Evolutionary conservation across 2,888 invertebrate species (phyloP), one percentile per base, ranked within the genome.

Genomic region (Leptarthrus brevirostris): DNA sequence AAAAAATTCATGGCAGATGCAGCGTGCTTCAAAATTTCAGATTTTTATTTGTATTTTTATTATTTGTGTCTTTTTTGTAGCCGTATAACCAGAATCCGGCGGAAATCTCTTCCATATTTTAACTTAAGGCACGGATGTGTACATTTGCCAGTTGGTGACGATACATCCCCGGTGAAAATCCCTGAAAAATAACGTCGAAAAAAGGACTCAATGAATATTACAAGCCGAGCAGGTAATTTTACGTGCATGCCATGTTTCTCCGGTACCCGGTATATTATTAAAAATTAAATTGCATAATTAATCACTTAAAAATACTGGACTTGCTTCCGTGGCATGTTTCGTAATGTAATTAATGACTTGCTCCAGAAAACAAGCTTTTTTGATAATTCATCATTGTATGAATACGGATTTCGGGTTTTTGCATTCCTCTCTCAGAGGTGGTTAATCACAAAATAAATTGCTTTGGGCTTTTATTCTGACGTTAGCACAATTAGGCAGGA

Each of bases 241-340:
- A n/a, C 14, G 47, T 47, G n/a, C n/a, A 58, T 54, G 53, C 53
- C 53, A 20, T 71, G 52, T 36, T 34, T n/a, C n/a, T n/a, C n/a
- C n/a, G n/a, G n/a, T n/a, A n/a, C n/a, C n/a, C n/a, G 6, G 54
- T 18, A 24, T 52, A 73, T 73, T 66, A 66, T 66, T 73, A 73
- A 73, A 73, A 73, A 73, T 73, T 73, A 64, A 73, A 73, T 73
- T 73, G 20, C 66, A 66, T 66, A 73, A 73, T 73, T 73, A 73
- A 73, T 73, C 73, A 73, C 64, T 66, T 73, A 47, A 47, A 47
- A 16, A 16, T 14, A 5, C 47, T 16, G 47, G 47, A 12, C 16
- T 16, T 14, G 47, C 47, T 47, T 47, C 47, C 47, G 14, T 47
- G 16, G 47, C 47, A 16, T 47, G 47, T n/a, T 47, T n/a, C n/a